phyloP scores from a whole-genome alignment of 2,113 vertebrate genomes.

The Corynorhinus townsendii region DNA sequence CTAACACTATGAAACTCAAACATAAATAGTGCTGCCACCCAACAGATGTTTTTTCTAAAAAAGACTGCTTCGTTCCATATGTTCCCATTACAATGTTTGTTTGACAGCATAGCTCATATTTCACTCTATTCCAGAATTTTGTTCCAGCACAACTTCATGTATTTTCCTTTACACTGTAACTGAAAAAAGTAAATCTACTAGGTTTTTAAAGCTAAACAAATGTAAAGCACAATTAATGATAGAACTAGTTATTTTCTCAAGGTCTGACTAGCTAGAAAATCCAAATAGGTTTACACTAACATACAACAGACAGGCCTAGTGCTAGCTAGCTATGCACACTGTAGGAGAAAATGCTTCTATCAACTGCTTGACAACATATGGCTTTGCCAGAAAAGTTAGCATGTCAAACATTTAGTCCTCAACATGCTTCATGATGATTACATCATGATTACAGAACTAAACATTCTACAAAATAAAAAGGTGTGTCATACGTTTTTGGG shows the following conservation, averaged over 20 bases:
- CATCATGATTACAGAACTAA: neutral
- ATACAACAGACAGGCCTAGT: neutral
- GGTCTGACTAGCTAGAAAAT: neutral
- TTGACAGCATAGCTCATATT: neutral
- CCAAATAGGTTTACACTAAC: neutral
- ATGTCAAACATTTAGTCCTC: neutral
- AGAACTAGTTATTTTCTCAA: neutral
- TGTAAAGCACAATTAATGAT: neutral
- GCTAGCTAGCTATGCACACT: neutral
- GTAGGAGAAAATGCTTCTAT: neutral
- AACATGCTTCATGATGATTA: neutral
- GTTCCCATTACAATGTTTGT: neutral
- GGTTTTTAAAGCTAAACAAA: conserved; percentile 1
- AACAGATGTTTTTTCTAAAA: conserved; percentile 9
- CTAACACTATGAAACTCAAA: neutral
- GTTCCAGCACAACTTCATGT: neutral
- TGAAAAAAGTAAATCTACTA: neutral
- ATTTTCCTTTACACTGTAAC: neutral
- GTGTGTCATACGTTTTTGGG: neutral
- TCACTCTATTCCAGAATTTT: neutral
- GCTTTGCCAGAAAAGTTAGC: neutral
- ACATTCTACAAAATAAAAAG: neutral
- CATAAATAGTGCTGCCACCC: neutral
- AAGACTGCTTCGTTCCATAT: neutral
- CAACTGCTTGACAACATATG: neutral